These are phyloP conservation scores for Pseudomyrmex gracilis DNA, from an alignment of 1,140 invertebrate species.

Conservation along the genomic window DNA sequence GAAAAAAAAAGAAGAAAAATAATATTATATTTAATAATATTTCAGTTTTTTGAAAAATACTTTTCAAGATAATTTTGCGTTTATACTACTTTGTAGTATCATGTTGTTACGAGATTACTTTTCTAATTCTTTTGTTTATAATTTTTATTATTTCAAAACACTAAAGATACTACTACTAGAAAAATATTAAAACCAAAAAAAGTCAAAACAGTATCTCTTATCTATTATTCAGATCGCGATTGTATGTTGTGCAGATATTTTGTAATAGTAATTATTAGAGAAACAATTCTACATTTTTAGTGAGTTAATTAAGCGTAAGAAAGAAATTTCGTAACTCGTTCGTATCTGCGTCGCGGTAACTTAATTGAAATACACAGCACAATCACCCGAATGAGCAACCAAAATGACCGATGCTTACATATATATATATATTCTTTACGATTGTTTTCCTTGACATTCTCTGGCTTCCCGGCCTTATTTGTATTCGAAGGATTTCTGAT, in stretches of 20 bases:
- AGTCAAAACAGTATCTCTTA: not conserved
- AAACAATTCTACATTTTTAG: slow-evolving; percentile 1
- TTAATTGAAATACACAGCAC: slow-evolving; percentile 37
- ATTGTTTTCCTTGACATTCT: slow-evolving; percentile 54
- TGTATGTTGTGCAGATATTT: not conserved
- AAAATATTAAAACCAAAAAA: not conserved
- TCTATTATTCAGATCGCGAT: not conserved
- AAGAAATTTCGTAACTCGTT: slow-evolving; percentile 28
- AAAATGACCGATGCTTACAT: slow-evolving; percentile 23
- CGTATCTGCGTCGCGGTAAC: not conserved
- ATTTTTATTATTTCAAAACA: too few relatives aligned
- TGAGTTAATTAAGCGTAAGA: not conserved
- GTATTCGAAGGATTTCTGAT: slow-evolving; percentile 52
- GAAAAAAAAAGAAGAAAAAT: not conserved
- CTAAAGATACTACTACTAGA: too few relatives aligned
- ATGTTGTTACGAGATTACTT: too few relatives aligned
- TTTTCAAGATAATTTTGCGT: too few relatives aligned
- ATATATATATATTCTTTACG: slow-evolving; percentile 1
- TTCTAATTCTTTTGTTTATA: too few relatives aligned
- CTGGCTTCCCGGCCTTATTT: slow-evolving; percentile 38
- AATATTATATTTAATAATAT: not conserved
- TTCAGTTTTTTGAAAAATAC: not conserved
- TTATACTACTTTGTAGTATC: too few relatives aligned
- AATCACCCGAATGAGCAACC: not conserved
- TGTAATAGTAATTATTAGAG: not conserved